Evolutionary conservation across 2,113 vertebrate genomes (phyloP).

Genomic region (Proterorhinus semilunaris): DNA sequence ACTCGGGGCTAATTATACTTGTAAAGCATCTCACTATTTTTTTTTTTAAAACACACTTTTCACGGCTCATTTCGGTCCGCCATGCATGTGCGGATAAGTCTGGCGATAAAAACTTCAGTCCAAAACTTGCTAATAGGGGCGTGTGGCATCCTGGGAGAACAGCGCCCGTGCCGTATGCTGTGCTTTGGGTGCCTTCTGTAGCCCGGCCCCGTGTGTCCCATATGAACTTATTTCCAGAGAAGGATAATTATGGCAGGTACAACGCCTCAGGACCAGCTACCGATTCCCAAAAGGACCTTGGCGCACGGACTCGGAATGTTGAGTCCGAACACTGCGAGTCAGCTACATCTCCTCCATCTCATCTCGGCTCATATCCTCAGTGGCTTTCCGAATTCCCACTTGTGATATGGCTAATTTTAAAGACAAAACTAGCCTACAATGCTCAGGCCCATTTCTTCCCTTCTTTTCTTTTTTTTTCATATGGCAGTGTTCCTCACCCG

Average conservation of each 20-base stretch:
- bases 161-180: constrained; percentile 19
- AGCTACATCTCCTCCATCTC: constrained; percentile 20
- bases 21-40: constrained; percentile 30
- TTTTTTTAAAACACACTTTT: constrained; percentile 25
- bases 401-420: constrained; percentile 6
- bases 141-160: constrained; percentile 50
- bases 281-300: constrained; percentile 63
- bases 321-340: constrained; percentile 41
- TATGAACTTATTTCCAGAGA: constrained; percentile 67
- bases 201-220: constrained; percentile 53
- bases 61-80: constrained; percentile 28
- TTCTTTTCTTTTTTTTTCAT: neutral
- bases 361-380: constrained; percentile 11
- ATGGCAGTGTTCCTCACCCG: constrained; percentile 36
- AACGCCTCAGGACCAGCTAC: constrained; percentile 60
- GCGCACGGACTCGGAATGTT: constrained; percentile 41
- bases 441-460: neutral
- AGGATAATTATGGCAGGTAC: constrained; percentile 67
- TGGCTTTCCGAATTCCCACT: neutral
- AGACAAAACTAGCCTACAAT: constrained; percentile 12
- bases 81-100: constrained; percentile 4
- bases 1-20: constrained; percentile 53
- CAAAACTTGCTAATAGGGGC: constrained; percentile 57
- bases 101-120: constrained; percentile 50
- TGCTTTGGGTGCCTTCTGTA: constrained; percentile 42